These are phyloP conservation scores for Sigmodon hispidus DNA, from an alignment of 2,113 vertebrate genomes.

Conservation along the genomic window DNA sequence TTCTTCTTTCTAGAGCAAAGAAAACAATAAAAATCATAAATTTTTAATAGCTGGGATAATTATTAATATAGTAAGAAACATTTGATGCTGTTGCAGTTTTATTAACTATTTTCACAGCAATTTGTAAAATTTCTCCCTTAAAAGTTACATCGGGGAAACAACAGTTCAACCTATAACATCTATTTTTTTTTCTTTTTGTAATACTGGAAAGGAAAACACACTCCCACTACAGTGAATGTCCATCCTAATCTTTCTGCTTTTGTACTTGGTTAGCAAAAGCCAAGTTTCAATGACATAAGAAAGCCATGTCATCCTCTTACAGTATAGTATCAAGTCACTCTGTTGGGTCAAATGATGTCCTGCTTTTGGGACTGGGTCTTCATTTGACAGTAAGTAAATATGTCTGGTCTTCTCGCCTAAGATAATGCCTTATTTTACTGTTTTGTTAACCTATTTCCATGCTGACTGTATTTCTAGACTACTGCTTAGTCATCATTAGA, in stretches of 20 bases:
- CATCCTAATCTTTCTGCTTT: neutral
- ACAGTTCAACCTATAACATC: constrained; percentile 9
- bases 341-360: neutral
- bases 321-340: neutral
- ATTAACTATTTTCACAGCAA: constrained; percentile 39
- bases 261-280: constrained; percentile 11
- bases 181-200: neutral
- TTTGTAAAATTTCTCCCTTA: constrained; percentile 25
- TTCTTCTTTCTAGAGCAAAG: constrained; percentile 40
- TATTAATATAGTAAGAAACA: constrained; percentile 24
- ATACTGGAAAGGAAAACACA: neutral
- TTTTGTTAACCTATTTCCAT: constrained; percentile 56
- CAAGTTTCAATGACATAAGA: constrained; percentile 1
- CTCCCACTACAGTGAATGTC: neutral
- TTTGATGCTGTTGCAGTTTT: neutral
- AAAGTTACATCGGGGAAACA: constrained; percentile 39
- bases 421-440: constrained; percentile 24
- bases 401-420: neutral
- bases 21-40: constrained; percentile 50
- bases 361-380: neutral
- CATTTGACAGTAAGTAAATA: neutral
- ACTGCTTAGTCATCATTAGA: constrained; percentile 74
- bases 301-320: constrained; percentile 13
- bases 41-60: constrained; percentile 30
- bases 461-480: constrained; percentile 41